Evolutionary conservation across 2,113 vertebrate species (phyloP).

Genomic region (Hippoglossus stenolepis): DNA sequence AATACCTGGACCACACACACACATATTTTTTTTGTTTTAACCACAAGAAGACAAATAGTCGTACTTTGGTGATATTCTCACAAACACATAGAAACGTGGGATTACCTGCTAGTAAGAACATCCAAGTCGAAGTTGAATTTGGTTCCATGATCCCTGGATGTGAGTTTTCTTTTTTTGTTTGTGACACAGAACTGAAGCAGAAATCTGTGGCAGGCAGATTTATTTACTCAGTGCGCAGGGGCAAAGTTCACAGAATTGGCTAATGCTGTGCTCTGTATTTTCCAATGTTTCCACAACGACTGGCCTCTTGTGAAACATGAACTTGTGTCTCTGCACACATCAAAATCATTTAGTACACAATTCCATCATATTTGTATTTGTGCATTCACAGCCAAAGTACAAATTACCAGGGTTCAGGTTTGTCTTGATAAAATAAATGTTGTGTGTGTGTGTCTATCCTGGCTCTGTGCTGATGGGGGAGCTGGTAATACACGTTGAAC

Average conservation of each 20-base stretch:
- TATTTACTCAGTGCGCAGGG: constrained; percentile 24
- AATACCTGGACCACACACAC: no score
- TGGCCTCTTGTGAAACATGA: not conserved
- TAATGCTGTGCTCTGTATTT: constrained; percentile 16
- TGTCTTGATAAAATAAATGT: not conserved
- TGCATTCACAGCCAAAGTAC: no score
- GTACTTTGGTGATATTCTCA: not conserved
- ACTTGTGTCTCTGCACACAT: not conserved
- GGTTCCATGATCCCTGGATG: not conserved
- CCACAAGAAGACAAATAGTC: not conserved
- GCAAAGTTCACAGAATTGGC: constrained; percentile 56
- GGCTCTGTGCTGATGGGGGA: constrained; percentile 46
- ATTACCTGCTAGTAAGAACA: constrained; percentile 63
- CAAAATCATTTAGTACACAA: no score
- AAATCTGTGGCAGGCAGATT: constrained; percentile 7
- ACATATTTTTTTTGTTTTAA: no score
- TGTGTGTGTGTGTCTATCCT: constrained; percentile 10
- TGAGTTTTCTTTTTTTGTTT: fast-evolving
- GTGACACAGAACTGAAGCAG: not conserved
- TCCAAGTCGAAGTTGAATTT: not conserved
- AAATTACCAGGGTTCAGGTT: not conserved
- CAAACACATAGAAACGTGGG: fast-evolving
- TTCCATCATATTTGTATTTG: no score
- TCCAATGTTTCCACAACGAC: no score
- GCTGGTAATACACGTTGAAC: constrained; percentile 34